Evolutionary conservation across 2,888 invertebrate species (phyloP).

Genomic region (Laothoe populi): DNA sequence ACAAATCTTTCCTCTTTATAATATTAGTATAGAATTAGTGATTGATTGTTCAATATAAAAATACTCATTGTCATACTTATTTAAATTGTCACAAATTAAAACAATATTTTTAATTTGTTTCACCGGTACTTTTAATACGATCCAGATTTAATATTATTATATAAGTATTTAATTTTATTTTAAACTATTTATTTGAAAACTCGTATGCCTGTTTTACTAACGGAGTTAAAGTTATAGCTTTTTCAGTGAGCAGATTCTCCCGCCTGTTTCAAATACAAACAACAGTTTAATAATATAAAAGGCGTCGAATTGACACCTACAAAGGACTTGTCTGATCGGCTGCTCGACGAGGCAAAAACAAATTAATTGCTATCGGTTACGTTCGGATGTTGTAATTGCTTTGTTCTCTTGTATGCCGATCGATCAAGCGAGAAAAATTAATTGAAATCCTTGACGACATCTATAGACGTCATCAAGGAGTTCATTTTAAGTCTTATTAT

Average conservation of each 20-base stretch:
- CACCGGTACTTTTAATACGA: conserved; percentile 63
- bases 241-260: conserved; percentile 25
- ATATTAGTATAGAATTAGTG: too few species aligned
- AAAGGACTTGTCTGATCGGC: conserved; percentile 68
- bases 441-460: conserved; percentile 69
- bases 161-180: neutral
- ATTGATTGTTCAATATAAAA: too few species aligned
- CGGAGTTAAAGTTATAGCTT: conserved; percentile 28
- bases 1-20: too few species aligned
- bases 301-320: conserved; percentile 66
- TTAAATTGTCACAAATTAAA: too few species aligned
- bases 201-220: neutral
- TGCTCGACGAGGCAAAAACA: conserved; percentile 73
- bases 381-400: conserved; percentile 78
- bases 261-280: conserved; percentile 45
- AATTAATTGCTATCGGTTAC: conserved; percentile 82
- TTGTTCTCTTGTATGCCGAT: conserved; percentile 72
- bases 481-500: conserved; percentile 24
- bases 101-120: conserved; percentile 48
- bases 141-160: conserved; percentile 40
- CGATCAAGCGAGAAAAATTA: conserved; percentile 81
- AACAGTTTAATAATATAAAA: conserved; percentile 73
- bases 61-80: too few species aligned
- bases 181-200: neutral
- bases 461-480: conserved; percentile 44